phyloP scores from a whole-genome alignment of 2,797 vertebrate species.

The Choloepus didactylus region DNA sequence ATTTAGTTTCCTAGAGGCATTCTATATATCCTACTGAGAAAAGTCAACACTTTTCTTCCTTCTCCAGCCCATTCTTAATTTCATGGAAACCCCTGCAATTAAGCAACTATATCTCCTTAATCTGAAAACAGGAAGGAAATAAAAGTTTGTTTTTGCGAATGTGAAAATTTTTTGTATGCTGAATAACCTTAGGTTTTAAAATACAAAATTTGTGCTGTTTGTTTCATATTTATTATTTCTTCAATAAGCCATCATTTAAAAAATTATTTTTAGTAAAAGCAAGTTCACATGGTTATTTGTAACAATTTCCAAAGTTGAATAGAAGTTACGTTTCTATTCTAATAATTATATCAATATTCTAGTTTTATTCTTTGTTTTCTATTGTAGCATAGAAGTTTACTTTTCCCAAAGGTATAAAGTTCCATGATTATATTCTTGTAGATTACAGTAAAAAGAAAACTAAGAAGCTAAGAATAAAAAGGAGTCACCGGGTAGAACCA shows the following conservation, averaged over 20 bases:
- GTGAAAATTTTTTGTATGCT: neutral
- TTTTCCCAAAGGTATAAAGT: slow-evolving; percentile 18
- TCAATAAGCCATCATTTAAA: neutral
- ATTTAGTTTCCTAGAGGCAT: neutral
- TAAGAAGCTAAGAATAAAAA: slow-evolving; percentile 94
- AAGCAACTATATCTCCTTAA: slow-evolving; percentile 13
- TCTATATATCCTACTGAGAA: neutral
- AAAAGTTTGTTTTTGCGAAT: slow-evolving; percentile 19
- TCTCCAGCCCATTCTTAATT: neutral
- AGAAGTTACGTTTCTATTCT: neutral
- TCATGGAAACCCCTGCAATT: slow-evolving; percentile 14
- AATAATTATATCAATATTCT: slow-evolving; percentile 51
- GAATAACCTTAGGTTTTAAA: slow-evolving; percentile 44
- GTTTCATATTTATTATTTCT: neutral
- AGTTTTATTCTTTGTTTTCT: slow-evolving; percentile 31
- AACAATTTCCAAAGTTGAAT: neutral
- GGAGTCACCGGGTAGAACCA: slow-evolving; percentile 95
- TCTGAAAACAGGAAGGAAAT: slow-evolving; percentile 21
- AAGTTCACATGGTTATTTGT: slow-evolving; percentile 11
- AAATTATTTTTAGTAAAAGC: slow-evolving; percentile 25
- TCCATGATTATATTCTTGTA: slow-evolving; percentile 69
- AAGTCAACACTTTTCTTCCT: neutral
- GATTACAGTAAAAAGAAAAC: slow-evolving; percentile 93
- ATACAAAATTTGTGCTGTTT: neutral
- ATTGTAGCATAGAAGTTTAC: slow-evolving; percentile 50